A percentile compares a stretch with the other conserved stretches of the same genome.
phyloP scores from a whole-genome alignment of 2,888 invertebrate genomes.

The Caenorhabditis afra region DNA sequence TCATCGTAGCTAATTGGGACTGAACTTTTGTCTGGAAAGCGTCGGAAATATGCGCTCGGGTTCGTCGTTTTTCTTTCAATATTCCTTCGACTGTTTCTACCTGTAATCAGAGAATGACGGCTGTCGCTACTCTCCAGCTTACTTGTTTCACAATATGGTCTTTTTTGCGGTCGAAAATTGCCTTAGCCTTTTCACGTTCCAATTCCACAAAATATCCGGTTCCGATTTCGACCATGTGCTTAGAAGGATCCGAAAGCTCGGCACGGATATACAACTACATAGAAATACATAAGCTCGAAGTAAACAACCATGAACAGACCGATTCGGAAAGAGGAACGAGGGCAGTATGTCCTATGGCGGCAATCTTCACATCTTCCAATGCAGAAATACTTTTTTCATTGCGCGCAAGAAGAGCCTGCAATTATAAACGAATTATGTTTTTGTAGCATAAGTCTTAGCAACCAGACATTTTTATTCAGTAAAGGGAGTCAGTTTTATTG shows the following conservation, averaged over 20 bases:
- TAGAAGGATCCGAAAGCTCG: constrained; percentile 88
- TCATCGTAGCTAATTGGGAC: constrained; percentile 59
- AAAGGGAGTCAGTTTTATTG: no score
- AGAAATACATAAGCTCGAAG: constrained; percentile 1
- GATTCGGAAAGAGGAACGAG: constrained; percentile 95
- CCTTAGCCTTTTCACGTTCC: constrained; percentile 89
- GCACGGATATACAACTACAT: constrained; percentile 94
- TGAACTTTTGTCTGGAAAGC: constrained; percentile 67
- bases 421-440: not conserved
- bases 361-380: constrained; percentile 49
- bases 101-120: constrained; percentile 72
- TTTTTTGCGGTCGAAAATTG: constrained; percentile 93
- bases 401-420: constrained; percentile 85
- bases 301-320: no score
- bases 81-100: constrained; percentile 65
- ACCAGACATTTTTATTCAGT: no score
- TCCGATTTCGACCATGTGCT: constrained; percentile 94
- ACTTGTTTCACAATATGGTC: constrained; percentile 94
- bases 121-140: no score
- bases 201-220: constrained; percentile 97
- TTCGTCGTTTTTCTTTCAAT: constrained; percentile 61
- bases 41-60: constrained; percentile 63
- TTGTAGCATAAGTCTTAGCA: no score
- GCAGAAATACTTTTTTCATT: constrained; percentile 88
- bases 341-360: constrained; percentile 81